Base-by-base conservation (phyloP, 2,797 vertebrate genomes). In the Gobio occitaniae region DNA sequence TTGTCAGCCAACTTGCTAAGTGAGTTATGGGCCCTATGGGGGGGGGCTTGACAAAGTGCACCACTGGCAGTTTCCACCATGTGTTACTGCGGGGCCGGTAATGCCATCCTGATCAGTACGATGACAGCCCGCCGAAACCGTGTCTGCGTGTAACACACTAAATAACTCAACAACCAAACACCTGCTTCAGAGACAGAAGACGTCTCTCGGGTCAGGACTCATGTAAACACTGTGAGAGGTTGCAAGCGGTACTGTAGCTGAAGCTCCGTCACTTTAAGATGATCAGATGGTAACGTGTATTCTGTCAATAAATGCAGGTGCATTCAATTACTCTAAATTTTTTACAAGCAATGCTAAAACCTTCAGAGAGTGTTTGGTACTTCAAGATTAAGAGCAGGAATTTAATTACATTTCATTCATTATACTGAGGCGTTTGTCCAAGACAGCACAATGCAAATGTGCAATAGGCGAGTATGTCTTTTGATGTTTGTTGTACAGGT, bases 11-110 rank as follows among this genome's bases (percentile, higher is more conserved):
- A 90, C 93, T 91, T 93, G 91, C 93, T 94, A 93, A 92, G 92
- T 95, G 93, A 95, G 93, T 94, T 94, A 94, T 94, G 88, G 91
- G 90, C 92, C 94, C 92, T 90, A 74, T 87, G 93, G 94, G 92
- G 92, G 91, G 93, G 91, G 32, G 2, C 89, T 90, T 86, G 75
- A 91, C 90, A 94, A 94, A 95, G 91, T 92, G 93, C 93, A 93
- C 92, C 91, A 91, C 86, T 89, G 94, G 94, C 94, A 93, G 90
- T 95, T 95, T 93, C 52, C 92, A 93, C 92, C 90, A 87, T 84
- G 90, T 92, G 89, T 87, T 92, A 91, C 91, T 92, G 89, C 90
- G 86, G 92, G 94, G 91, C 90, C 88, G 86, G 93, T 92, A 93
- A 92, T 92, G 92, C 88, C 85, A 84, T 88, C 84, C 92, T 88